Conservation (phyloP, 2,113 vertebrate species). For the Gnathonemus longibarbis region DNA sequence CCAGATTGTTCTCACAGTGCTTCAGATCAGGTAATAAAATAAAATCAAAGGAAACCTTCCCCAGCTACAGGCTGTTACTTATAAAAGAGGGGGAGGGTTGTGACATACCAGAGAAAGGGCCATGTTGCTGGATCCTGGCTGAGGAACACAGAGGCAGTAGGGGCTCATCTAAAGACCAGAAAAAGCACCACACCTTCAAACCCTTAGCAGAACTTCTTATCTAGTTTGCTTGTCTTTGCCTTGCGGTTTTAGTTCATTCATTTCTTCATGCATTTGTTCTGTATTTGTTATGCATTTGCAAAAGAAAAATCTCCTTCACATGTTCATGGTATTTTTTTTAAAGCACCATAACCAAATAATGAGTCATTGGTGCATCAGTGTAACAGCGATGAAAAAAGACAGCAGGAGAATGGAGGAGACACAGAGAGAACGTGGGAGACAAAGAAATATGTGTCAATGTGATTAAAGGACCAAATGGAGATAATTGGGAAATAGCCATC, state of each 20-base stretch:
- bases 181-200: background rate
- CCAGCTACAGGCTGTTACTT: background rate
- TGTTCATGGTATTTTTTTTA: background rate
- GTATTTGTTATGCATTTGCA: background rate
- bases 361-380: background rate
- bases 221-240: background rate
- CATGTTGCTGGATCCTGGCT: background rate
- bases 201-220: background rate
- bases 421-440: background rate
- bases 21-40: background rate
- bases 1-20: background rate
- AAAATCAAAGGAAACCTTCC: background rate
- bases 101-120: background rate
- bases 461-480: slow-evolving; percentile 33
- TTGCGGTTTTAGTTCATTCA: background rate
- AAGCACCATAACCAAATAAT: background rate
- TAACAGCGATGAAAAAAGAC: background rate
- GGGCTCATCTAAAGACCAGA: background rate
- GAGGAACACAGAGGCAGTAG: background rate
- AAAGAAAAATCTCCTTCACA: background rate
- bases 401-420: background rate
- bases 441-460: background rate
- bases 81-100: background rate
- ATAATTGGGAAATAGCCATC: slow-evolving; percentile 35
- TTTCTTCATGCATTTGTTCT: background rate